A percentile compares a stretch with the other conserved stretches of the same genome.
These are phyloP conservation scores for Eupithecia abbreviata DNA, from an alignment of 2,888 invertebrate species.

Conservation along the genomic window DNA sequence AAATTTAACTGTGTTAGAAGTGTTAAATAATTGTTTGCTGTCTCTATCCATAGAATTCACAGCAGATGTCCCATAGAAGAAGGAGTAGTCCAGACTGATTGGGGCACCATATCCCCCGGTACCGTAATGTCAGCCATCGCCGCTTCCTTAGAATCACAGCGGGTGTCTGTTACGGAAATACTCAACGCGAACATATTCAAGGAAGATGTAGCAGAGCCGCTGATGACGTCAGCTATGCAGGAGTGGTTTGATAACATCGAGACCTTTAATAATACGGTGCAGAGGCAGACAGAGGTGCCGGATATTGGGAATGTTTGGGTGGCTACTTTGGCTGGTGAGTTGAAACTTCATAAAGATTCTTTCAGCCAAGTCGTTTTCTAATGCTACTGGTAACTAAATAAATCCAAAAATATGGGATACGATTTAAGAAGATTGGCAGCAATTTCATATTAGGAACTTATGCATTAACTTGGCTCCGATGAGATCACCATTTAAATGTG, in stretches of 20 bases:
- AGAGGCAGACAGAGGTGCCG: slow-evolving; percentile 51
- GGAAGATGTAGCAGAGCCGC: slow-evolving; percentile 68
- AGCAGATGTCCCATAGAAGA: slow-evolving; percentile 86
- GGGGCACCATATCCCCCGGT: slow-evolving; percentile 85
- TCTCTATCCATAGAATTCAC: slow-evolving; percentile 55
- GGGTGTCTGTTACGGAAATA: slow-evolving; percentile 79
- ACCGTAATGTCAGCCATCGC: slow-evolving; percentile 85
- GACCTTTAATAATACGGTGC: slow-evolving; percentile 52
- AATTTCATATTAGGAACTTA: too few species aligned
- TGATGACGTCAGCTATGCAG: slow-evolving; percentile 66
- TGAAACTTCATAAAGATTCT: background rate
- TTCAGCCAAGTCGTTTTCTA: background rate
- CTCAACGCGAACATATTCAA: slow-evolving; percentile 70
- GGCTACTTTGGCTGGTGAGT: slow-evolving; percentile 84
- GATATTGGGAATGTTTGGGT: slow-evolving; percentile 85
- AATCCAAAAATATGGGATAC: background rate
- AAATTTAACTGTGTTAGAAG: too few species aligned
- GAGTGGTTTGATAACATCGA: slow-evolving; percentile 73
- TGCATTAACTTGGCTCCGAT: too few species aligned
- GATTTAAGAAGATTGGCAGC: background rate
- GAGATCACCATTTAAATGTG: too few species aligned
- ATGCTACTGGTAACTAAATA: background rate
- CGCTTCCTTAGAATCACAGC: slow-evolving; percentile 84
- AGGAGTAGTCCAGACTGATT: slow-evolving; percentile 86
- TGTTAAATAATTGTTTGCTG: too few species aligned